Percentiles rank a stretch among this genome's conserved stretches.
Evolutionary conservation across 2,888 invertebrate genomes (phyloP).

Genomic region (Taenaris catops): DNA sequence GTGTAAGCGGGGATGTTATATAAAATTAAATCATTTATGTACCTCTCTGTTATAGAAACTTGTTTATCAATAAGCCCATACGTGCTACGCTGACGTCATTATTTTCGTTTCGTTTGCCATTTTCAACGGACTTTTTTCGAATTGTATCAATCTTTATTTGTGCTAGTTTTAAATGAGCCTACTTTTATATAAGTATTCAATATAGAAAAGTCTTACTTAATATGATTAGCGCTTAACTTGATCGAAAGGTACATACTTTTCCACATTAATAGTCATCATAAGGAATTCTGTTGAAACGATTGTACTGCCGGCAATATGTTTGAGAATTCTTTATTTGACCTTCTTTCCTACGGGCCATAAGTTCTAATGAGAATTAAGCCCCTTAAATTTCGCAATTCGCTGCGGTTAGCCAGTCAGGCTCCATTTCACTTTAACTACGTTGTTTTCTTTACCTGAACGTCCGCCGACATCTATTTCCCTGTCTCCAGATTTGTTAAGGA

Average conservation of each 20-base stretch:
- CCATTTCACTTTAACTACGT: constrained; percentile 23
- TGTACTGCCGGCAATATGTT: constrained; percentile 4
- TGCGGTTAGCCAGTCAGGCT: constrained; percentile 20
- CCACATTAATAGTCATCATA: no score
- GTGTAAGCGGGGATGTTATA: constrained; percentile 35
- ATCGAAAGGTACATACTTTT: no score
- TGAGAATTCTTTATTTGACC: constrained; percentile 9
- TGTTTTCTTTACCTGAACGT: constrained; percentile 24
- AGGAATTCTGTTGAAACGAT: constrained; percentile 2
- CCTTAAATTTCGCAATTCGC: constrained; percentile 18
- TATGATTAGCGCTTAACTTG: no score
- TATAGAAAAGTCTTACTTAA: no score
- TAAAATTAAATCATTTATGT: constrained; percentile 66
- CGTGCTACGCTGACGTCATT: constrained; percentile 16
- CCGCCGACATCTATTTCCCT: constrained; percentile 23
- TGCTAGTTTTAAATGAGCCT: no score
- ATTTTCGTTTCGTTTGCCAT: constrained; percentile 12
- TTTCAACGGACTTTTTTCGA: constrained; percentile 3
- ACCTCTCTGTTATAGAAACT: constrained; percentile 64
- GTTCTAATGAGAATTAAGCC: constrained; percentile 20
- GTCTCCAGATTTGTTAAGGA: constrained; percentile 25
- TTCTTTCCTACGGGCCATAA: constrained; percentile 15
- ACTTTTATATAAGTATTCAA: no score
- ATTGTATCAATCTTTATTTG: not conserved
- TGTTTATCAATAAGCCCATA: constrained; percentile 59